phyloP scores from a whole-genome alignment of 2,113 vertebrate species.

The Grallaria varia region DNA sequence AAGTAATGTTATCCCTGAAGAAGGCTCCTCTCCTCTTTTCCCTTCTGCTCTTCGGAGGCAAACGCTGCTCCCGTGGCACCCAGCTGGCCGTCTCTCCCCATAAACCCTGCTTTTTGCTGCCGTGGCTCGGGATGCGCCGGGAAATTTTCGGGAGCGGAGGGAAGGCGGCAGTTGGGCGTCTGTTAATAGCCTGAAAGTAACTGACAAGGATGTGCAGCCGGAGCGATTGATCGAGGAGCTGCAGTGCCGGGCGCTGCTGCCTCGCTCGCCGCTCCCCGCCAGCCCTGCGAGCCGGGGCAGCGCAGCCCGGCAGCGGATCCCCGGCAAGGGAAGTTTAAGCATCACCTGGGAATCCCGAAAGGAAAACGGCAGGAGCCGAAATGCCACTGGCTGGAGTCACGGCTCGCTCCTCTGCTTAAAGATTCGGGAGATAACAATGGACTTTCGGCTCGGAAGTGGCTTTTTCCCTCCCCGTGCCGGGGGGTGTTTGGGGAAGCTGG shows the following conservation, averaged over 20 bases:
- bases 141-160: slow-evolving; percentile 52
- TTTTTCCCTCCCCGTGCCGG: slow-evolving; percentile 57
- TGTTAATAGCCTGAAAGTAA: slow-evolving; percentile 82
- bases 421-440: slow-evolving; percentile 72
- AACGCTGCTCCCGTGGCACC: slow-evolving; percentile 62
- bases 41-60: background rate
- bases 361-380: slow-evolving; percentile 60
- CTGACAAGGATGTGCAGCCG: slow-evolving; percentile 84
- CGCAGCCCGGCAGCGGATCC: too few species aligned
- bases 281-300: background rate
- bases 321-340: slow-evolving; percentile 63
- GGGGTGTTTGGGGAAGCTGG: slow-evolving; percentile 70
- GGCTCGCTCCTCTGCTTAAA: slow-evolving; percentile 51
- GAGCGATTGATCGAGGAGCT: slow-evolving; percentile 90
- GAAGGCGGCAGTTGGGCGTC: slow-evolving; percentile 61
- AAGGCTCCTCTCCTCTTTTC: slow-evolving; percentile 10
- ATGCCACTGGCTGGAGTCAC: slow-evolving; percentile 70
- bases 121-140: slow-evolving; percentile 40
- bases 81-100: slow-evolving; percentile 46
- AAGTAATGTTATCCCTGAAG: slow-evolving; percentile 32
- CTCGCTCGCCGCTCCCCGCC: slow-evolving; percentile 55
- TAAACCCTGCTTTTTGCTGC: slow-evolving; percentile 31
- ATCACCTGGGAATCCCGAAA: slow-evolving; percentile 58
- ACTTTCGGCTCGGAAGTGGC: slow-evolving; percentile 71
- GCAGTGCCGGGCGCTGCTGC: slow-evolving; percentile 77